Percentiles rank a stretch among this genome's conserved stretches.
Evolutionary conservation across 2,113 vertebrate species (phyloP).

Genomic region (Raja brachyura): DNA sequence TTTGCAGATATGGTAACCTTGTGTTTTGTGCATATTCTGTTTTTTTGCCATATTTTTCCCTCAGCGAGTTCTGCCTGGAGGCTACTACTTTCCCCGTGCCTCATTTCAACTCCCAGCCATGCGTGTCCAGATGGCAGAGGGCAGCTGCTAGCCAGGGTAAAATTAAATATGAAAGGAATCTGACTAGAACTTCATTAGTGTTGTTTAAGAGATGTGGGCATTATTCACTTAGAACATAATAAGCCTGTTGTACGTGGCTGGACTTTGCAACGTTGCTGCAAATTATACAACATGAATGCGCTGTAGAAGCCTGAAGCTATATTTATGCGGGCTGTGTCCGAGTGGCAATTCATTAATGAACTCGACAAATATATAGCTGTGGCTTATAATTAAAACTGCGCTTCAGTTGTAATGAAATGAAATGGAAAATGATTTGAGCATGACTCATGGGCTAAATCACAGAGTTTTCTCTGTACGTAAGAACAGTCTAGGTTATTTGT

Average conservation of each 20-base stretch:
- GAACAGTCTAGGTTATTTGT: neutral
- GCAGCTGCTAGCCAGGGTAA: neutral
- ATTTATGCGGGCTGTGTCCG: conserved; percentile 11
- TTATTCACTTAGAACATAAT: neutral
- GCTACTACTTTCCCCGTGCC: neutral
- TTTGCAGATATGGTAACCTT: neutral
- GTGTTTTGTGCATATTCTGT: neutral
- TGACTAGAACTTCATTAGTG: neutral
- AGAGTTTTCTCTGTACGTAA: neutral
- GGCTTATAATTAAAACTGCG: conserved; percentile 32
- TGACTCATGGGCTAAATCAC: neutral
- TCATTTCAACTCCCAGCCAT: neutral
- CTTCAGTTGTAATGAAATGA: conserved; percentile 14
- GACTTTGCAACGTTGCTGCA: neutral
- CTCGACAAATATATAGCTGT: neutral
- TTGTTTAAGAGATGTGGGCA: neutral
- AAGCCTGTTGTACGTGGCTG: neutral
- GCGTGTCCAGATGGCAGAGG: neutral
- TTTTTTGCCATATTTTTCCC: neutral
- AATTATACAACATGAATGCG: conserved; percentile 5
- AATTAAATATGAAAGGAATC: conserved; percentile 11
- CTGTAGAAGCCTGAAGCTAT: neutral
- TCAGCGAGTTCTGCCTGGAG: neutral
- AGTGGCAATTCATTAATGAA: conserved; percentile 13
- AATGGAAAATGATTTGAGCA: conserved; percentile 13